Base-by-base conservation (phyloP, 53 echinoderm and acorn worm species). In the Luidia sarsii region DNA sequence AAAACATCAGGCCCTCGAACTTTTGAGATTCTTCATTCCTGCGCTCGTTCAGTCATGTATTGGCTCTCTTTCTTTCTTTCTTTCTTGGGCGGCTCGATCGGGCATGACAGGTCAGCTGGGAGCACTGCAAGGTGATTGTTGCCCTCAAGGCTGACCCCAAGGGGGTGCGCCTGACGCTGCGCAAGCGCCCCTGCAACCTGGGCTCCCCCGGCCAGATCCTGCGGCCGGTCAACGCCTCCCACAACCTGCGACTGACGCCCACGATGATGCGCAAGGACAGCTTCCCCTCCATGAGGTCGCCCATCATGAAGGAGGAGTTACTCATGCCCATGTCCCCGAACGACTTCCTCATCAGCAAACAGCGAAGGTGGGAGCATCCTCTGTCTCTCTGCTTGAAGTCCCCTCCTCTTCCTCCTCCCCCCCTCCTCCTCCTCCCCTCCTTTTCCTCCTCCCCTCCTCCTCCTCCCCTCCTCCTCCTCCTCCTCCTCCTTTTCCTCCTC, bases 111-210 rank as follows among this genome's bases (percentile, higher is more conserved):
- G 87, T 96, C 74, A 89, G 90, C 46, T 96, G 97, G 97, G 86
- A 91, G 34, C 97, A 92, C 71, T 88, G 86, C 48, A 90, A 92
- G 39, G 86, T 96, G 10, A 87, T 96, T 29, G 85, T 83, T 13
- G 83, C 93, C 45, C 83, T 96, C 10, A 93, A 53, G 54, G 67
- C 80, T 22, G 84, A 96, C 66, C 80, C 82, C 21, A 83, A 60
- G 24, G 93, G 86, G 30, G 89, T 93, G 37, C 64, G 64, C n/a
- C 81, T 96, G 68, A 96, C 97, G 19, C 70, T 96, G 9, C 93
- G 91, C 55, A 96, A 96, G 51, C 86, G 93, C 25, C 97, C 97
- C 28, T 79, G 80, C 43, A 94, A 96, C 50, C 71, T 93, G 4
- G 83, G 65, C 64, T 80, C 85, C 27, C 90, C 97, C 1, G 97